These are phyloP conservation scores for Catostylus mosaicus DNA, from an alignment of 30 jellyfish, hydroid and myxozoan genomes.

Conservation along the genomic window DNA sequence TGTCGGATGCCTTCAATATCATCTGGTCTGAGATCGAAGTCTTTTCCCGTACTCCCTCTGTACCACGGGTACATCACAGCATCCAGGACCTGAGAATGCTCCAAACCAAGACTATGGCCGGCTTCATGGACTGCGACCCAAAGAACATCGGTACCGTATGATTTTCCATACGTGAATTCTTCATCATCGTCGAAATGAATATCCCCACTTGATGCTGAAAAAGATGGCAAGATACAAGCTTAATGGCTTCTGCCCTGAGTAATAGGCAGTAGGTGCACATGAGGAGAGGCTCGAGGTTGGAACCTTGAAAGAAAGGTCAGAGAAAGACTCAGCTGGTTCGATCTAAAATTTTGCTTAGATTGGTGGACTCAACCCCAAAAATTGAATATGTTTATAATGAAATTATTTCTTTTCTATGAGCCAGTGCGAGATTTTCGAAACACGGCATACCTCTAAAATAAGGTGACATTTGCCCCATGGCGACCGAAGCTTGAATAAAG, in stretches of 20 bases:
- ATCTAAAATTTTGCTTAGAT: no score
- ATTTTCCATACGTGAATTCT: constrained; percentile 43
- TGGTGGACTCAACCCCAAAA: no score
- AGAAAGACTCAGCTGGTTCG: no score
- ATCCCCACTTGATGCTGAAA: constrained; percentile 68
- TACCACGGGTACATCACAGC: constrained; percentile 94
- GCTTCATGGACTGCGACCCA: constrained; percentile 93
- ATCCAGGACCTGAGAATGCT: constrained; percentile 72
- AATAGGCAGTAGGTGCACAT: neutral
- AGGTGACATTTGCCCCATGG: no score
- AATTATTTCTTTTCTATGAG: no score
- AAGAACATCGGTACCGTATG: constrained; percentile 53
- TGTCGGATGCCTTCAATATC: constrained; percentile 77
- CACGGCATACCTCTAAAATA: no score
- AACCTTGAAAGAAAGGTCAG: neutral
- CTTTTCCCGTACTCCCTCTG: constrained; percentile 53
- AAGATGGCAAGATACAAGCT: neutral
- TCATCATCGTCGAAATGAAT: constrained; percentile 90
- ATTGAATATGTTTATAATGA: no score
- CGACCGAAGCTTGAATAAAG: no score
- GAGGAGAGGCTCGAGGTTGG: neutral
- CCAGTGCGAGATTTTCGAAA: no score
- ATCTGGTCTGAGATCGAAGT: constrained; percentile 63
- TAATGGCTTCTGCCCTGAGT: no score
- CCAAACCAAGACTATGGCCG: constrained; percentile 90